Percentiles rank a stretch among this genome's conserved stretches.
Conservation (phyloP, 1,140 invertebrate species). For the honey bee (Apis mellifera) region DNA sequence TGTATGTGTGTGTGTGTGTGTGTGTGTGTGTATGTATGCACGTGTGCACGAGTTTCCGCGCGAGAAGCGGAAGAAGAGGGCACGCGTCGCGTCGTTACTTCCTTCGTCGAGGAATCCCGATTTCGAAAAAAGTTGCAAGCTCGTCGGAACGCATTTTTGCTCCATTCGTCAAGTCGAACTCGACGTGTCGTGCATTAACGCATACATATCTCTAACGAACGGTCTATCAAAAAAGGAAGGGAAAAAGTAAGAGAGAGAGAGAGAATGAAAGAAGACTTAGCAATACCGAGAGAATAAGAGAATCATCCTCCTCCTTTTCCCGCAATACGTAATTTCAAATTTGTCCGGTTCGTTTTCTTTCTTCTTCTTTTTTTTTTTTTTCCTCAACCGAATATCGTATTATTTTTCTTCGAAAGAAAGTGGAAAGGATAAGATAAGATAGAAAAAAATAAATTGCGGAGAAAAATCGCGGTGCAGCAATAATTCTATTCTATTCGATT, state of each 20-base stretch:
- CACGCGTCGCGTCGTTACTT: not conserved
- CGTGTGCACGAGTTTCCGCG: not conserved
- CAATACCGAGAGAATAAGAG: not conserved
- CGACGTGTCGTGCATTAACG: not conserved
- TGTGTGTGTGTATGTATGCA: not conserved
- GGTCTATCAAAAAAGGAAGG: not conserved
- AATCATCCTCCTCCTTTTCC: not conserved
- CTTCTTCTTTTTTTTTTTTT: not conserved
- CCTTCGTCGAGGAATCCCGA: not conserved
- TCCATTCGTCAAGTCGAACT: constrained; percentile 5
- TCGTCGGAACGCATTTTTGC: constrained; percentile 8
- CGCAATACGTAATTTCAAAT: not conserved
- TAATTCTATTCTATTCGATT: no score
- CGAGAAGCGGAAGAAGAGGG: not conserved
- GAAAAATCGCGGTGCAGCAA: no score
- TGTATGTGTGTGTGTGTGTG: no score
- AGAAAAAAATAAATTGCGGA: no score
- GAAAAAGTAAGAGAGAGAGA: not conserved
- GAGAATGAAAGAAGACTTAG: not conserved
- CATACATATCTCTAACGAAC: constrained; percentile 37
- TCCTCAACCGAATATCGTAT: no score
- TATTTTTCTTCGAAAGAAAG: no score
- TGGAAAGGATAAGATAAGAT: no score
- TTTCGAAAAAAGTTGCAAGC: not conserved
- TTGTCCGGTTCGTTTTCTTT: not conserved